phyloP scores from a whole-genome alignment of 2,797 vertebrate genomes.

The Rallus crepitans region DNA sequence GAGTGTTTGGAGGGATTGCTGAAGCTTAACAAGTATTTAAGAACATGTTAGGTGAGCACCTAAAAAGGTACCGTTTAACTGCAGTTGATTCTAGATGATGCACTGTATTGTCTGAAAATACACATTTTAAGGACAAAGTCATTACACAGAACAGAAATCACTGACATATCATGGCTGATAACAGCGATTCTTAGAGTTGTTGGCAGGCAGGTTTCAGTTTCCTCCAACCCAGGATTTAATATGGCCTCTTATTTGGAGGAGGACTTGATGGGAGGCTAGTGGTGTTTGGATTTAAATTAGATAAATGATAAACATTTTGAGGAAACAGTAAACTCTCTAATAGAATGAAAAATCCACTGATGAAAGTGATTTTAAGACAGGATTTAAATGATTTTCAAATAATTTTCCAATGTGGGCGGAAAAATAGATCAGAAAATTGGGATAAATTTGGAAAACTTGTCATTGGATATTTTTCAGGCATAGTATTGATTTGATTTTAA shows the following conservation, averaged over 20 bases:
- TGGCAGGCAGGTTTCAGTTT: neutral
- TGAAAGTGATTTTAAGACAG: neutral
- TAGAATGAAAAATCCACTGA: neutral
- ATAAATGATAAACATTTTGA: neutral
- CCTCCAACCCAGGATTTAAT: neutral
- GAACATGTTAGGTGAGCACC: neutral
- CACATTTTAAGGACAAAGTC: neutral
- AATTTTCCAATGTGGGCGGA: accelerated
- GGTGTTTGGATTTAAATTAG: neutral
- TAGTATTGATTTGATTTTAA: neutral
- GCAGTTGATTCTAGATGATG: neutral
- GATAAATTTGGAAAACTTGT: neutral
- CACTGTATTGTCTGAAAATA: neutral
- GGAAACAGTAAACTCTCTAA: neutral
- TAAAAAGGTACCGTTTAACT: neutral
- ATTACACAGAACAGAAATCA: neutral
- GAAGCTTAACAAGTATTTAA: neutral
- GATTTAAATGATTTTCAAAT: neutral
- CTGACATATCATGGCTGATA: neutral
- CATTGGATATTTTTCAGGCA: neutral
- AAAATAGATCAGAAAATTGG: neutral
- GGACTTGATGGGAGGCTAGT: neutral
- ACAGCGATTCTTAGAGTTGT: neutral
- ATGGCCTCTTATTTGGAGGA: neutral
- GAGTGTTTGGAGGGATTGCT: neutral